Evolutionary conservation across 2,888 invertebrate species (phyloP).

Genomic region (Ectemnius continuus): DNA sequence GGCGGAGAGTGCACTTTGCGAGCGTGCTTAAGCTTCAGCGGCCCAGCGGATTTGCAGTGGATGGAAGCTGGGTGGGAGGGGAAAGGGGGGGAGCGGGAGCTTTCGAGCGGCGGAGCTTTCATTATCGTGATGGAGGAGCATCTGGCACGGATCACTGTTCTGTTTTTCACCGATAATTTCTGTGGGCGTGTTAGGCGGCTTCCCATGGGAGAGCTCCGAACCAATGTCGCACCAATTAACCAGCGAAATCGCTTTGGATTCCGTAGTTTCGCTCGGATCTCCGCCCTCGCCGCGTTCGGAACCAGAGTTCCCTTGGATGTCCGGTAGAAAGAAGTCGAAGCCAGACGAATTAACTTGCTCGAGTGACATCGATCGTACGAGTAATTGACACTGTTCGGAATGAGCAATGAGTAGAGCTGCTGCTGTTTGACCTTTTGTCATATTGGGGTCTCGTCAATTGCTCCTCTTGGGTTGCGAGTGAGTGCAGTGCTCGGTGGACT

Average conservation of each 20-base stretch:
- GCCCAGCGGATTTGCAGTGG: background rate
- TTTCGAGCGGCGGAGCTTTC: constrained; percentile 19
- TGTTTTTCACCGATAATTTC: constrained; percentile 43
- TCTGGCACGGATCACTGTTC: constrained; percentile 46
- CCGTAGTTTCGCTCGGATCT: background rate
- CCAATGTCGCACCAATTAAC: constrained; percentile 3
- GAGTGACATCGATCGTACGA: constrained; percentile 35
- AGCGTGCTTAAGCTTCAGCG: too few species aligned
- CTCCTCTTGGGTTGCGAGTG: background rate
- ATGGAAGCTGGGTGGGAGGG: constrained; percentile 18
- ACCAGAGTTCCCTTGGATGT: constrained; percentile 22
- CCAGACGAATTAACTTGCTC: constrained; percentile 36
- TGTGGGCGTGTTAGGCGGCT: too few species aligned
- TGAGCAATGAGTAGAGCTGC: constrained; percentile 43
- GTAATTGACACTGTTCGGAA: constrained; percentile 37
- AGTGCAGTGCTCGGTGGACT: background rate
- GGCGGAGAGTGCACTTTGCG: too few species aligned
- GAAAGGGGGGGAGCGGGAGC: constrained; percentile 18
- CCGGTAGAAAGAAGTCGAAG: constrained; percentile 8
- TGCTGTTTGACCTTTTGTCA: constrained; percentile 37
- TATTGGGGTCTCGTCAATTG: background rate
- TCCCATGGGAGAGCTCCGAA: constrained; percentile 16
- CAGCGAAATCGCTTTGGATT: constrained; percentile 1
- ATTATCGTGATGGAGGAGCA: constrained; percentile 39
- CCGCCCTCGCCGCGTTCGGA: background rate